A percentile compares a stretch with the other conserved stretches of the same genome.
phyloP scores from a whole-genome alignment of 2,888 invertebrate genomes.

The Proisotoma minuta region DNA sequence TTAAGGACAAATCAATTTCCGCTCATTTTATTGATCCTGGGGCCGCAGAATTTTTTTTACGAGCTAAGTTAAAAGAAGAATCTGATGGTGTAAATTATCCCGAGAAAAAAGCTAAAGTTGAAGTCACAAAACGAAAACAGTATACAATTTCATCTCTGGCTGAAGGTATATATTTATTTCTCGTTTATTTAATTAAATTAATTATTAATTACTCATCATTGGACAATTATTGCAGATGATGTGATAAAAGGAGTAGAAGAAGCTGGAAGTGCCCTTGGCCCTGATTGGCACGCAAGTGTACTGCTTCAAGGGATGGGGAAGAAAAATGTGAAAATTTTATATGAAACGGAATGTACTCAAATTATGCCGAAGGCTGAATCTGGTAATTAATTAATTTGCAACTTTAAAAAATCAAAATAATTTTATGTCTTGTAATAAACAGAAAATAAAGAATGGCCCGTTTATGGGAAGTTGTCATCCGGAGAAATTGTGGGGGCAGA shows the following conservation, averaged over 20 bases:
- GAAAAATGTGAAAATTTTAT: constrained; percentile 54
- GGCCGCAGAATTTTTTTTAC: constrained; percentile 85
- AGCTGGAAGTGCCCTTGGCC: constrained; percentile 85
- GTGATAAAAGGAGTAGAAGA: constrained; percentile 28
- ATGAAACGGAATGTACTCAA: constrained; percentile 51
- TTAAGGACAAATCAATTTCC: constrained; percentile 87
- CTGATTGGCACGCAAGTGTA: constrained; percentile 84
- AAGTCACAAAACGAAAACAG: constrained; percentile 20
- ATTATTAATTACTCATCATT: neutral
- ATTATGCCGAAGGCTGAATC: neutral
- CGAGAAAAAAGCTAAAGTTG: neutral
- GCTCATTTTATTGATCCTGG: constrained; percentile 94
- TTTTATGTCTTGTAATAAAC: constrained; percentile 41
- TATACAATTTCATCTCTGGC: constrained; percentile 17
- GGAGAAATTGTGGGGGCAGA: constrained; percentile 72
- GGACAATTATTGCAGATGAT: neutral
- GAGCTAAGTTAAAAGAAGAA: constrained; percentile 28
- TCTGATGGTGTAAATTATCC: neutral
- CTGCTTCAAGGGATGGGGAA: constrained; percentile 57
- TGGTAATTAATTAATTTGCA: neutral
- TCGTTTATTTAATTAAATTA: neutral
- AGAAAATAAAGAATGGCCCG: constrained; percentile 56
- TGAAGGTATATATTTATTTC: neutral
- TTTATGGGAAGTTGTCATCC: constrained; percentile 69
- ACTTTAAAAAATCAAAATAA: neutral